Evolutionary conservation across 2,797 vertebrate species (phyloP), one percentile per base, ranked within the genome.

Genomic region (Diplodus puntazzo): DNA sequence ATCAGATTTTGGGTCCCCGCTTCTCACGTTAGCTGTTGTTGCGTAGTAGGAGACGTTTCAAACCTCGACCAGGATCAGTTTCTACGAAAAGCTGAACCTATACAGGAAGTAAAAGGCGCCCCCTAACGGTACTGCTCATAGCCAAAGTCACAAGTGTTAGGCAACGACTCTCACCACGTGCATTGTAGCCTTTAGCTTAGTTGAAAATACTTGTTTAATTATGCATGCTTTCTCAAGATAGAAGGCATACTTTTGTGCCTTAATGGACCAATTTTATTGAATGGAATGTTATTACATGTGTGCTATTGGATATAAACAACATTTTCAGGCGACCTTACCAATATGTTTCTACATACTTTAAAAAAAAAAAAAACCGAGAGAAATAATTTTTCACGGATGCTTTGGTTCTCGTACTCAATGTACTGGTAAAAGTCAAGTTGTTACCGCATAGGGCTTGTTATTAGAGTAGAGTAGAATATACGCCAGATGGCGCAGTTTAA

Each of bases 401-500:
- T 11, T 39, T 11, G 8, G 2, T 39, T 39, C 39, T 11, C 10
- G 9, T 39, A 39, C 39, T 39, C 39, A 39, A 10, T 39, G 34
- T 39, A 18, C 4, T 50, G 43, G 46, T 12, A 27, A 54, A 54
- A 39, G 0, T 0, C 21, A 17, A 16, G 53, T 16, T 34, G 49
- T 61, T 50, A 9, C 27, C 17, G 12, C 4, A 18, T 25, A 18
- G 7, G 17, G 14, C 13, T 39, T 39, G 53, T 54, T 25, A 49
- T 53, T 48, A 34, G 1, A 11, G 11, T 65, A 16, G 25, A 25
- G 25, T 25, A 25, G 25, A 25, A 16, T 65, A 14, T 34, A 54
- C 84, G 3, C 30, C 45, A 86, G 88, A 3, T 79, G 89, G 70
- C 59, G 55, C 54, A 62, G 57, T 79, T 79, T 39, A 49, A 18